A percentile compares a stretch with the other conserved stretches of the same genome.
Conservation (phyloP, 2,888 invertebrate genomes). For the Graphium colonna region DNA sequence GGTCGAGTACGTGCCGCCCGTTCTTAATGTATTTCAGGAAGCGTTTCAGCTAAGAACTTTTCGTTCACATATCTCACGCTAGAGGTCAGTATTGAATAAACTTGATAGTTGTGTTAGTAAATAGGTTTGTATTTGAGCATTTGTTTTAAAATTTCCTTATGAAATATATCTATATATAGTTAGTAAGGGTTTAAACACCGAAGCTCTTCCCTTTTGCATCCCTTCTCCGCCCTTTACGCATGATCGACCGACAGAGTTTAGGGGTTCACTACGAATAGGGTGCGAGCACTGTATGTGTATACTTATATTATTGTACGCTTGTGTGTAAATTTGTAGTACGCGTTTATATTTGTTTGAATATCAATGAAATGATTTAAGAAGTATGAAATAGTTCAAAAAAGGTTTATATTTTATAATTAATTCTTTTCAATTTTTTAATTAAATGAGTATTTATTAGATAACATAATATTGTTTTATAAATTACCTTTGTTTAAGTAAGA, state of each 20-base stretch:
- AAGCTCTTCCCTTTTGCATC: conserved; percentile 75
- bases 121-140: conserved; percentile 9
- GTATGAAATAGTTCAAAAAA: too few relatives aligned
- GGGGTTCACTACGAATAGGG: conserved; percentile 69
- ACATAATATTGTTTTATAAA: too few relatives aligned
- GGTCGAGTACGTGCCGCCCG: conserved; percentile 64
- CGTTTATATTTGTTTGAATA: conserved; percentile 1
- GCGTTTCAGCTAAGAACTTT: conserved; percentile 74
- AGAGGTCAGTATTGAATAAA: conserved; percentile 70
- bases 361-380: conserved; percentile 10
- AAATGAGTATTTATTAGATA: too few relatives aligned
- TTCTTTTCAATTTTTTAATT: too few relatives aligned
- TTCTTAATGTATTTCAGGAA: conserved; percentile 74
- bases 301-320: conserved; percentile 18
- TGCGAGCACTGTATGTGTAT: conserved; percentile 42
- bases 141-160: conserved; percentile 23
- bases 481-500: background rate
- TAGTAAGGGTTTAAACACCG: conserved; percentile 69
- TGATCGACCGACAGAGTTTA: conserved; percentile 78
- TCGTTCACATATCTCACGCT: conserved; percentile 71
- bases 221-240: conserved; percentile 79
- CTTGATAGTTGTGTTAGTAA: conserved; percentile 29
- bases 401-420: too few relatives aligned
- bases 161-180: conserved; percentile 38
- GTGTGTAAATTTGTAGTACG: conserved; percentile 6